Percentiles rank a stretch among this genome's conserved stretches.
Evolutionary conservation across 2,113 vertebrate genomes (phyloP).

Genomic region (Apodemus speciosus): DNA sequence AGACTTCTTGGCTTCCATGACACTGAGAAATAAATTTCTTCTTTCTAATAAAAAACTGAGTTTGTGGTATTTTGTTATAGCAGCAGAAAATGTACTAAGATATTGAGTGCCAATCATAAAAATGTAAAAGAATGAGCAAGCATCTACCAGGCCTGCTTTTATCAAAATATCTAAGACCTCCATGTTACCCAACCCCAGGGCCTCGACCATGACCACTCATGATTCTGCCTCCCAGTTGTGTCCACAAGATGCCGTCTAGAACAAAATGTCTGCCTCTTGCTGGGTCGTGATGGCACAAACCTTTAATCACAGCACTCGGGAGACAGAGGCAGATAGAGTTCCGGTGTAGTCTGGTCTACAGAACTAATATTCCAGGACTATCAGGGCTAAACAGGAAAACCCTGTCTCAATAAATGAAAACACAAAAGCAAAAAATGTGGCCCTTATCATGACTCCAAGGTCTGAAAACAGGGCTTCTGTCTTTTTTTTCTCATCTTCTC

Average conservation of each 20-base stretch:
- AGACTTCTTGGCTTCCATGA: neutral
- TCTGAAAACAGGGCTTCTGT: neutral
- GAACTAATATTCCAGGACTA: too few species aligned
- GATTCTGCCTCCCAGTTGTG: neutral
- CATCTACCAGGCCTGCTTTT: neutral
- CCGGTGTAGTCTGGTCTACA: too few species aligned
- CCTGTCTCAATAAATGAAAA: too few species aligned
- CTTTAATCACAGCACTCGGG: too few species aligned
- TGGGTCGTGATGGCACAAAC: too few species aligned
- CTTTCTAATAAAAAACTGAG: neutral
- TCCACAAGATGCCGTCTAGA: neutral
- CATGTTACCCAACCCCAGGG: neutral
- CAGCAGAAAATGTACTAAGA: neutral
- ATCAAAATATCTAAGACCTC: neutral
- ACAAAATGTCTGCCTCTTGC: neutral
- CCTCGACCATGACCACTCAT: neutral
- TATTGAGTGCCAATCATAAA: neutral
- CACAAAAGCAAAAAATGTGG: neutral
- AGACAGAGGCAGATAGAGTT: too few species aligned
- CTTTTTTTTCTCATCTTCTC: neutral
- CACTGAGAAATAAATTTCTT: neutral
- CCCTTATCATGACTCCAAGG: neutral
- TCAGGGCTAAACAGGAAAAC: too few species aligned
- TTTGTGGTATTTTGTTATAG: neutral
- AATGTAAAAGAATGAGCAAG: neutral